Base-by-base conservation (phyloP, 2,797 vertebrate species). In the Helicolenus hilgendorfi region DNA sequence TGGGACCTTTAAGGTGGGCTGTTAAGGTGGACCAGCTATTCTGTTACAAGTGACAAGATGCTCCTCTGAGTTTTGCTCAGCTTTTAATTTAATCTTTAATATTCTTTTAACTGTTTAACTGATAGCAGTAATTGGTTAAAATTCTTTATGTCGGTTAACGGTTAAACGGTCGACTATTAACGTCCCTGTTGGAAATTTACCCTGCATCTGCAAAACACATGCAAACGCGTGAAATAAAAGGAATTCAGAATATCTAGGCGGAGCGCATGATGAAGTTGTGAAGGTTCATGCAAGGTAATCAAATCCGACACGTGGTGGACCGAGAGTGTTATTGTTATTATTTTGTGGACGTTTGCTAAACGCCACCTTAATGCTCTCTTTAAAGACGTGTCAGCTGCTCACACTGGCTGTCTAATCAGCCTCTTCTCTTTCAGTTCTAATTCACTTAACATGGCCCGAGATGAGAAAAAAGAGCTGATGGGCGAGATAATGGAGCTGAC, bases 381-480 rank as follows among this genome's bases (percentile, higher is more conserved):
- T 92, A 92, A 78, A 89, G 89, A 89, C 64, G 84, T 90, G 91
- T 94, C 92, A 92, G 93, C 91, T 89, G 74, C 92, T 93, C 88
- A 72, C 83, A 5, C 70, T 15, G 79, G 74, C 87, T 72, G 84
- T 92, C 87, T 93, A 91, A 92, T 91, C 91, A 85, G 89, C 79
- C 83, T 87, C 83, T 80, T 92, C 88, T 79, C 92, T 83, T 94
- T 93, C 89, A 58, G 83, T 91, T 95, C 94, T 96, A 96, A 97
- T 97, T 96, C 94, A 96, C 94, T 97, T 97, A 97, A 97, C 95
- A 95, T 91, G 91, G 85, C 83, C 14, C 53, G 53, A 85, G 89
- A 94, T 84, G 91, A 92, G 87, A 86, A 77, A 91, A 96, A 93
- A 84, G 85, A 92, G 90, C 89, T 93, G 92, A 96, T 94, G 86